These are phyloP conservation scores for Micropoecilia bifurca DNA, from an alignment of 2,797 vertebrate species.

Conservation along the genomic window DNA sequence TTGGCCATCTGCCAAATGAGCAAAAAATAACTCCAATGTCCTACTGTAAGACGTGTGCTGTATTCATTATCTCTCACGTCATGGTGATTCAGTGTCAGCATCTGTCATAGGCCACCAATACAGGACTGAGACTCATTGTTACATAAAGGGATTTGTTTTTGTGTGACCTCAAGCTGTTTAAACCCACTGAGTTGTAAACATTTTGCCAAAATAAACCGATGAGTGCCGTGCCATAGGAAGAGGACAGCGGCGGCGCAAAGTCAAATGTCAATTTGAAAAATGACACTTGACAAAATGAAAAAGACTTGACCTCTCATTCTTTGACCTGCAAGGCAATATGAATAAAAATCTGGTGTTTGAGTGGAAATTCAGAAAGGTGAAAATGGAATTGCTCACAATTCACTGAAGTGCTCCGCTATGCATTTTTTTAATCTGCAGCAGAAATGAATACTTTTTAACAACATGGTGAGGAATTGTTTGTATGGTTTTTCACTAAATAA, in stretches of 20 bases:
- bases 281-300: slow-evolving; percentile 6
- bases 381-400: neutral
- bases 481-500: too few species aligned
- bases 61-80: slow-evolving; percentile 51
- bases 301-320: slow-evolving; percentile 4
- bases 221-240: slow-evolving; percentile 30
- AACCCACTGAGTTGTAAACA: slow-evolving; percentile 65
- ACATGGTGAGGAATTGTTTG: too few species aligned
- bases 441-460: too few species aligned
- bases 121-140: slow-evolving; percentile 49
- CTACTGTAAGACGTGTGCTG: slow-evolving; percentile 33
- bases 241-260: slow-evolving; percentile 22
- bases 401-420: neutral
- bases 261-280: slow-evolving; percentile 41
- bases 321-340: neutral
- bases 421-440: too few species aligned
- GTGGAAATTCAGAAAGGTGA: neutral
- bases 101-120: slow-evolving; percentile 50
- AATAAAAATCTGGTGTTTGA: slow-evolving; percentile 7
- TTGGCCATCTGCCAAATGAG: slow-evolving; percentile 35
- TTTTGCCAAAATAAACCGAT: slow-evolving; percentile 53
- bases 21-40: slow-evolving; percentile 32
- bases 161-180: slow-evolving; percentile 61
- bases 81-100: slow-evolving; percentile 50
- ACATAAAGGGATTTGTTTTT: slow-evolving; percentile 54